phyloP scores from a whole-genome alignment of 2,888 invertebrate species.

The Athripsodes cinereus region DNA sequence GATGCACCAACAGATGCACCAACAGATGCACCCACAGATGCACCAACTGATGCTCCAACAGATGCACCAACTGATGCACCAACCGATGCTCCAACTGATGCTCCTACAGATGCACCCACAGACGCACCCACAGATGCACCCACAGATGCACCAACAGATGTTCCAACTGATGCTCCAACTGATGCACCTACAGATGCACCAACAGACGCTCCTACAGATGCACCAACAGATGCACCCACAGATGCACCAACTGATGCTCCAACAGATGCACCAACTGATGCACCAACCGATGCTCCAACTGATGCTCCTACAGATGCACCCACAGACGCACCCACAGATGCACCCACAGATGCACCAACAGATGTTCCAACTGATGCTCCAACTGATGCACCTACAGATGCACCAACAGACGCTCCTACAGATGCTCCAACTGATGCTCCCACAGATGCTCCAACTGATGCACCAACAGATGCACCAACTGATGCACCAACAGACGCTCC shows the following conservation, averaged over 20 bases:
- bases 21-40: neutral
- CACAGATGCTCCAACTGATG: constrained; percentile 5
- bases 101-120: constrained; percentile 11
- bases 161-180: constrained; percentile 5
- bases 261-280: constrained; percentile 12
- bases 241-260: constrained; percentile 3
- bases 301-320: constrained; percentile 13
- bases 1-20: neutral
- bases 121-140: constrained; percentile 7
- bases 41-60: constrained; percentile 8
- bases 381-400: constrained; percentile 8
- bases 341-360: constrained; percentile 5
- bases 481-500: constrained; percentile 12
- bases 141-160: constrained; percentile 7
- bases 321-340: constrained; percentile 12
- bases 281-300: constrained; percentile 15
- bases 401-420: constrained; percentile 5
- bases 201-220: constrained; percentile 7
- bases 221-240: constrained; percentile 13
- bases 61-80: constrained; percentile 6
- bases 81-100: constrained; percentile 7
- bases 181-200: constrained; percentile 7
- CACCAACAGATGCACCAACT: constrained; percentile 9
- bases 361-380: constrained; percentile 9
- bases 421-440: constrained; percentile 9